Conservation (phyloP, 2,797 vertebrate species). For the Lepidocolaptes lacrymiger region DNA sequence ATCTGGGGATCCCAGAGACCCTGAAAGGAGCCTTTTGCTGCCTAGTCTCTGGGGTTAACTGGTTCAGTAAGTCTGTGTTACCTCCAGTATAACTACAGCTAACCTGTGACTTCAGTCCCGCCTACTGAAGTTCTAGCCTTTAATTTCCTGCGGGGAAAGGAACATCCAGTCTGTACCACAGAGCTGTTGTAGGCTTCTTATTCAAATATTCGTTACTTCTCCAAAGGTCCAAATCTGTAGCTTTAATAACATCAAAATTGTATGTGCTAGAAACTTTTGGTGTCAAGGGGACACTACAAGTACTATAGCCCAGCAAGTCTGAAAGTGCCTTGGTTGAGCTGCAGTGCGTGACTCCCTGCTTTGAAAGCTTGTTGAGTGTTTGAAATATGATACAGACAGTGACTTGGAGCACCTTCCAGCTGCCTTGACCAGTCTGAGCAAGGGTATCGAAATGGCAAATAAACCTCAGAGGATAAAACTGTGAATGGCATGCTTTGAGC, state of each 20-base stretch:
- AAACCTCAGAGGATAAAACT: conserved; percentile 52
- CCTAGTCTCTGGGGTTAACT: neutral
- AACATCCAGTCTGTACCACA: neutral
- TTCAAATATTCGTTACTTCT: neutral
- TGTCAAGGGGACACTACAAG: neutral
- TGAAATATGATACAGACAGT: neutral
- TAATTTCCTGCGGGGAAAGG: neutral
- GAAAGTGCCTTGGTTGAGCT: neutral
- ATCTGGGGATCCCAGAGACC: neutral
- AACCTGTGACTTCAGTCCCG: neutral
- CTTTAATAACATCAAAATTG: neutral
- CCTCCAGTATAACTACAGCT: neutral
- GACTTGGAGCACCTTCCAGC: conserved; percentile 28
- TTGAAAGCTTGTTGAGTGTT: neutral
- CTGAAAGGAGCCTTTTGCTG: neutral
- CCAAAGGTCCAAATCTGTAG: neutral
- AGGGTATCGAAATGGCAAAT: conserved; percentile 37
- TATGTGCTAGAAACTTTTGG: neutral
- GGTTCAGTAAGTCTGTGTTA: neutral
- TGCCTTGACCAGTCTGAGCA: neutral
- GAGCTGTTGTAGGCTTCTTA: neutral
- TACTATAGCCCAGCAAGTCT: neutral
- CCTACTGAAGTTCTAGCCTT: neutral
- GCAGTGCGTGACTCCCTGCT: neutral
- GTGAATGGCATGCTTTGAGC: conserved; percentile 49